Evolutionary conservation across 2,888 invertebrate species (phyloP).

Genomic region (Nomada goodeniana): DNA sequence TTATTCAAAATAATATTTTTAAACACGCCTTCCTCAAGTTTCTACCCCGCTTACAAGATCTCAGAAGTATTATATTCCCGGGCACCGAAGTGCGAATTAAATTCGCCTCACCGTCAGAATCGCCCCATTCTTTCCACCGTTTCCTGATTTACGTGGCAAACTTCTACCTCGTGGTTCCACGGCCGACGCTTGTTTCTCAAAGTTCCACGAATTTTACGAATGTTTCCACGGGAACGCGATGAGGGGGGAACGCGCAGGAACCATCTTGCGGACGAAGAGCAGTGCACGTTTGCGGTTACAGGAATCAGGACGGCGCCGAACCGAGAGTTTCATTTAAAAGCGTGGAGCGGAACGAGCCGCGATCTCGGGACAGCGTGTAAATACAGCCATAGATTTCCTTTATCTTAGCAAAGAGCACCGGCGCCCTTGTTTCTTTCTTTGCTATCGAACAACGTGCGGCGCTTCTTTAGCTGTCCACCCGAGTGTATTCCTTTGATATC

Average conservation of each 20-base stretch:
- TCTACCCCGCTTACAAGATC: background rate
- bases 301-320: conserved; percentile 36
- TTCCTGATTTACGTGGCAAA: conserved; percentile 13
- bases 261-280: background rate
- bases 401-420: conserved; percentile 63
- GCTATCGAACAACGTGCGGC: conserved; percentile 46
- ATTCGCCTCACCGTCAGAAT: background rate
- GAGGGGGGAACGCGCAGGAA: background rate
- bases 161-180: background rate
- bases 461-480: conserved; percentile 44
- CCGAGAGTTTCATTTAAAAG: conserved; percentile 64
- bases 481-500: conserved; percentile 50
- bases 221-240: background rate
- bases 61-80: background rate
- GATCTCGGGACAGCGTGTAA: conserved; percentile 68
- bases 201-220: background rate
- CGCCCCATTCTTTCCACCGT: conserved; percentile 1
- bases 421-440: conserved; percentile 47
- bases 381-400: conserved; percentile 72
- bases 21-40: background rate
- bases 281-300: background rate
- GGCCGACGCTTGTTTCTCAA: background rate
- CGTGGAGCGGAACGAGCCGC: conserved; percentile 60
- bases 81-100: conserved; percentile 6
- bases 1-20: no score